Evolutionary conservation across 2,797 vertebrate species (phyloP).

Genomic region (Crocidura indochinensis): DNA sequence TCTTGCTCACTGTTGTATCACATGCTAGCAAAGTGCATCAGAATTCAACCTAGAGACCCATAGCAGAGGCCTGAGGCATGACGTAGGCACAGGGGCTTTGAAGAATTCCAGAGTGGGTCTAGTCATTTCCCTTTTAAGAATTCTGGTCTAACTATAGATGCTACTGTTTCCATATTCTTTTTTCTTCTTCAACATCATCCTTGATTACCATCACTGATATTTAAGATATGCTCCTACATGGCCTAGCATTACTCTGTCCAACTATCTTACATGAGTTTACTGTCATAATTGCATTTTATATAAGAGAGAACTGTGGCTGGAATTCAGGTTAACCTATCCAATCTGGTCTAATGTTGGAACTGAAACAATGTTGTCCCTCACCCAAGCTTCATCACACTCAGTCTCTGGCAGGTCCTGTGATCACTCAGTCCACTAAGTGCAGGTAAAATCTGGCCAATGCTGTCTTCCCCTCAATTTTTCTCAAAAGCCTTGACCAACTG

Average conservation of each 20-base stretch:
- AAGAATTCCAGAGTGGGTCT: not conserved
- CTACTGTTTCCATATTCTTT: not conserved
- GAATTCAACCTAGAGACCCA: not conserved
- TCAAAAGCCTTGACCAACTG: slow-evolving; percentile 18
- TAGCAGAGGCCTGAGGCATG: not conserved
- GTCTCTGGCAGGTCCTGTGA: too few relatives aligned
- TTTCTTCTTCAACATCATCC: not conserved
- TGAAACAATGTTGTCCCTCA: not conserved
- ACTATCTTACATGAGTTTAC: not conserved
- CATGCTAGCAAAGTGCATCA: not conserved
- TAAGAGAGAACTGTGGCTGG: not conserved
- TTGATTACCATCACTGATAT: not conserved
- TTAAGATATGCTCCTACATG: not conserved
- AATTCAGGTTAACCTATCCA: not conserved
- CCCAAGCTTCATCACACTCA: not conserved
- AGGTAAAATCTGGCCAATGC: not conserved
- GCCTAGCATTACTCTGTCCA: not conserved
- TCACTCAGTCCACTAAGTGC: not conserved
- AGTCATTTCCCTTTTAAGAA: not conserved
- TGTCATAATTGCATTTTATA: not conserved
- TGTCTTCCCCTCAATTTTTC: not conserved
- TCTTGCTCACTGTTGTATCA: not conserved
- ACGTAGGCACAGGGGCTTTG: not conserved
- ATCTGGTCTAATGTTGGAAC: not conserved
- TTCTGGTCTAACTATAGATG: not conserved